Evolutionary conservation across 2,797 vertebrate species (phyloP).

Genomic region (Acrossocheilus wenchowensis): DNA sequence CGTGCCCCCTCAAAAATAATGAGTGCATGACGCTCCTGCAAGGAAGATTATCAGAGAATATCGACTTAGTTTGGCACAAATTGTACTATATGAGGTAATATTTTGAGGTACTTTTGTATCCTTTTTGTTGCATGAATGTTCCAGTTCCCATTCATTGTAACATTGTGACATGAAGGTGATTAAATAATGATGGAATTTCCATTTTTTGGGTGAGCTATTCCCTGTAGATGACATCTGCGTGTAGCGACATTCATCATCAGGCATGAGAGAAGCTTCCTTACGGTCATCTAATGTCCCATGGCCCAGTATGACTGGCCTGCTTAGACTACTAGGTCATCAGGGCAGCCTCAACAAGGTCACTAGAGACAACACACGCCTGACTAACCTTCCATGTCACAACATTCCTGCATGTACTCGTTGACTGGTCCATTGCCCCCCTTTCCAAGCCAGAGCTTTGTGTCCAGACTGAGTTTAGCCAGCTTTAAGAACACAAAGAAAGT

Average conservation of each 20-base stretch:
- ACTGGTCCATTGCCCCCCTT: slow-evolving; percentile 60
- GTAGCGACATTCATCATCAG: not conserved
- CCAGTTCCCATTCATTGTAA: not conserved
- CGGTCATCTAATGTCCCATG: not conserved
- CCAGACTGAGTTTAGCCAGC: slow-evolving; percentile 70
- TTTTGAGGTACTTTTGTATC: not conserved
- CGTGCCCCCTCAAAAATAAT: no score
- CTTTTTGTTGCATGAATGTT: not conserved
- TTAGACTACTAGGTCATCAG: slow-evolving; percentile 47
- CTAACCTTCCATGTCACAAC: slow-evolving; percentile 55
- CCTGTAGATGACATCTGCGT: not conserved
- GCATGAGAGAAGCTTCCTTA: slow-evolving; percentile 10
- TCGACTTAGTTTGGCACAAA: not conserved
- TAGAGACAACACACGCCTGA: slow-evolving; percentile 53
- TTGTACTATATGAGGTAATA: not conserved
- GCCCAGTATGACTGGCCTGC: slow-evolving; percentile 42
- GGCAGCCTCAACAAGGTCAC: slow-evolving; percentile 47
- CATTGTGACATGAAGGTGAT: not conserved
- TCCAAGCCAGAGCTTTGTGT: slow-evolving; percentile 65
- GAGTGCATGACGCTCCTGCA: no score
- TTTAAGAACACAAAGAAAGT: slow-evolving; percentile 76
- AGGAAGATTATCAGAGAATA: not conserved
- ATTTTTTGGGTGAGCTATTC: not conserved
- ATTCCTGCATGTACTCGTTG: slow-evolving; percentile 54
- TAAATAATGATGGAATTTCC: not conserved